Percentiles rank a stretch among this genome's conserved stretches.
Evolutionary conservation across 2,113 vertebrate genomes (phyloP).

Genomic region (Pangasianodon gigas): DNA sequence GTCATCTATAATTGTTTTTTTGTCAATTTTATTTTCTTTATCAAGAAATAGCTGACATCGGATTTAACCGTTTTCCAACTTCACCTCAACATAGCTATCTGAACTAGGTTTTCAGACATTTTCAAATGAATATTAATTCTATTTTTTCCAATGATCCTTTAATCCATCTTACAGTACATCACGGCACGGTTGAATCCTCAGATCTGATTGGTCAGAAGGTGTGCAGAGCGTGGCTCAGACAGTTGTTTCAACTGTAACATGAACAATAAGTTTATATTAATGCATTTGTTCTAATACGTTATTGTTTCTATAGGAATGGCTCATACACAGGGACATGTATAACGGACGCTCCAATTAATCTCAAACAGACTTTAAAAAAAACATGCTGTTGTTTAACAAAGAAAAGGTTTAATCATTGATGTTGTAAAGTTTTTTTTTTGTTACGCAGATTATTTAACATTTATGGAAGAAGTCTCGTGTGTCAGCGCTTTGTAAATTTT

Average conservation of each 20-base stretch:
- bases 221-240: background rate
- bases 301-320: background rate
- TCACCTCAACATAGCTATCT: background rate
- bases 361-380: background rate
- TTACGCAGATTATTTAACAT: background rate
- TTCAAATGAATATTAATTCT: background rate
- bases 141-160: background rate
- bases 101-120: background rate
- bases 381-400: background rate
- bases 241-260: background rate
- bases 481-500: background rate
- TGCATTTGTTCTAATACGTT: background rate
- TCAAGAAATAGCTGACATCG: background rate
- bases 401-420: background rate
- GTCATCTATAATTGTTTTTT: background rate
- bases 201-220: background rate
- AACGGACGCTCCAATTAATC: background rate
- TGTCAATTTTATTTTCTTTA: background rate
- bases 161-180: background rate
- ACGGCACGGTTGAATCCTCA: background rate
- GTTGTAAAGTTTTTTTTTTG: background rate
- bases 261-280: background rate
- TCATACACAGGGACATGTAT: background rate
- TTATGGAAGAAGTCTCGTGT: background rate
- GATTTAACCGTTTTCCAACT: background rate